These are phyloP conservation scores for Nemoura dubitans DNA, from an alignment of 2,888 invertebrate species.

Conservation along the genomic window DNA sequence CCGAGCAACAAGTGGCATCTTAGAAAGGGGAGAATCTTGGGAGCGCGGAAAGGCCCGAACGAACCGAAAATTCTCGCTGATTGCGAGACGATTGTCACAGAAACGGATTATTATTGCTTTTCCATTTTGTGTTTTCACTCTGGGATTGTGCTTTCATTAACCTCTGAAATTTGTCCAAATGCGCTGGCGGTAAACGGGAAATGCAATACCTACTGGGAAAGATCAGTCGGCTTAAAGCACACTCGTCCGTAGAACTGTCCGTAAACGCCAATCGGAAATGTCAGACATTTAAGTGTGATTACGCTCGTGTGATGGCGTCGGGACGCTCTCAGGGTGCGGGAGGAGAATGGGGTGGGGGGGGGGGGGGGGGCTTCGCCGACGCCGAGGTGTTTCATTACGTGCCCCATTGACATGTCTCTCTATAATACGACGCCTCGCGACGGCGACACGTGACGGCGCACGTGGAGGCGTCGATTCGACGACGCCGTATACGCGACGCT, in stretches of 20 bases:
- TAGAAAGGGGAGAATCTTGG: not conserved
- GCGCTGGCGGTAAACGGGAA: not conserved
- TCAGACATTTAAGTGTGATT: not conserved
- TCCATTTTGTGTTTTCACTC: not conserved
- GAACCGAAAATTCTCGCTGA: not conserved
- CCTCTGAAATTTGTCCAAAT: not conserved
- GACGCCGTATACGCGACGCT: not conserved
- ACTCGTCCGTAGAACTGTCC: not conserved
- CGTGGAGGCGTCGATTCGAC: not conserved
- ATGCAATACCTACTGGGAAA: not conserved
- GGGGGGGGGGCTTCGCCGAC: not conserved
- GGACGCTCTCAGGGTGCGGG: not conserved
- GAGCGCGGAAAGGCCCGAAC: not conserved
- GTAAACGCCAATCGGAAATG: not conserved
- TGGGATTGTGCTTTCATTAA: not conserved
- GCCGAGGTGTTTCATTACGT: slow-evolving; percentile 21
- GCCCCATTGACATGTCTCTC: not conserved
- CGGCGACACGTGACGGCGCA: slow-evolving; percentile 3
- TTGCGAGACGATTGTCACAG: not conserved
- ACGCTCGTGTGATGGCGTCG: not conserved
- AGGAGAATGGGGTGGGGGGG: not conserved
- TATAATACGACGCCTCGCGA: not conserved
- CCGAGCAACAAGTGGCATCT: slow-evolving; percentile 1
- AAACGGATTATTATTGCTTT: not conserved
- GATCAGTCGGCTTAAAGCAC: not conserved